phyloP scores from a whole-genome alignment of 2,113 vertebrate species.

The Prionailurus viverrinus region DNA sequence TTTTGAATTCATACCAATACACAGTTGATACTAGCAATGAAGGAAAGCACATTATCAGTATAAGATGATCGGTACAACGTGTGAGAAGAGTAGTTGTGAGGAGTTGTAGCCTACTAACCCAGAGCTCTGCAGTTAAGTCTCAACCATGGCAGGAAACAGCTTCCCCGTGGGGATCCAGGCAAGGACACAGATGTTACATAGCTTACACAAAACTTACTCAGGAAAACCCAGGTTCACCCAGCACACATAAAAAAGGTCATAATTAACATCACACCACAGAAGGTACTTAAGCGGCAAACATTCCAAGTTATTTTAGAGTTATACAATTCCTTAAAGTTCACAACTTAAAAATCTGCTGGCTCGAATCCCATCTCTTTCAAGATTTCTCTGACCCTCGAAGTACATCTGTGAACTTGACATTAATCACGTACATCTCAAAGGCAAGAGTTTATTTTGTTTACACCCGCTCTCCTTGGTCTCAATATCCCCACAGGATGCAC shows the following conservation, averaged over 20 bases:
- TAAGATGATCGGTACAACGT: neutral
- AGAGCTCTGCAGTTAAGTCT: neutral
- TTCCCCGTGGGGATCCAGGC: neutral
- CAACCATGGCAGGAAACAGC: conserved; percentile 34
- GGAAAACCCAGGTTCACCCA: conserved; percentile 36
- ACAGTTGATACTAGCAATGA: neutral
- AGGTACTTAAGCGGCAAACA: neutral
- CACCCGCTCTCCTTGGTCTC: neutral
- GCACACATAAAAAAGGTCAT: conserved; percentile 9
- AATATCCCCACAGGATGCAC: neutral
- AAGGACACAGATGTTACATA: conserved; percentile 6
- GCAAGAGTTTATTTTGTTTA: conserved; percentile 33
- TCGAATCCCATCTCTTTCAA: conserved; percentile 46
- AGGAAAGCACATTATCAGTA: neutral
- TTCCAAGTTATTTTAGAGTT: conserved; percentile 22
- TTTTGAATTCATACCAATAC: conserved; percentile 16
- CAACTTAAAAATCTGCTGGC: conserved; percentile 50
- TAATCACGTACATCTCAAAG: conserved; percentile 51
- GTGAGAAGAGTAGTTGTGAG: neutral
- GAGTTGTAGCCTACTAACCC: neutral
- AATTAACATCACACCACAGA: conserved; percentile 52
- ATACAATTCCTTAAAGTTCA: conserved; percentile 40
- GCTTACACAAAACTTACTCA: conserved; percentile 45
- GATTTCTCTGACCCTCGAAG: conserved; percentile 18
- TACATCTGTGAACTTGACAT: neutral